These are phyloP conservation scores for Hemistola chrysoprasaria DNA, from an alignment of 2,888 invertebrate genomes.

Conservation along the genomic window DNA sequence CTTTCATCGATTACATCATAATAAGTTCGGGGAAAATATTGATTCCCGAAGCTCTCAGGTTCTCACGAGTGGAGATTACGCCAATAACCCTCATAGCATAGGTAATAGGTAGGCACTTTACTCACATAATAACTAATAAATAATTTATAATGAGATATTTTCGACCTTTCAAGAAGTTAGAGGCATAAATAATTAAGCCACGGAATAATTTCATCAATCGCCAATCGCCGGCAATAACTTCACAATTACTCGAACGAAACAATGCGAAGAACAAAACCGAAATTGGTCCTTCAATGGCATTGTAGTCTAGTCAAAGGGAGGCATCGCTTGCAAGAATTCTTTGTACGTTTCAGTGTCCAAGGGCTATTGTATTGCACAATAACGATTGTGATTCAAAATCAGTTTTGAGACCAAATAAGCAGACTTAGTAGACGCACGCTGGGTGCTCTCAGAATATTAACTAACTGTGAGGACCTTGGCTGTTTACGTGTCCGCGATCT, in stretches of 20 bases:
- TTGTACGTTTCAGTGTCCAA: conserved; percentile 28
- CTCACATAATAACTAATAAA: no score
- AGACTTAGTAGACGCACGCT: conserved; percentile 48
- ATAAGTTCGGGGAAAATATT: no score
- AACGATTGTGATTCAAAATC: conserved; percentile 66
- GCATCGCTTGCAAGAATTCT: conserved; percentile 33
- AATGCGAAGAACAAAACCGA: conserved; percentile 29
- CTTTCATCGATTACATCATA: no score
- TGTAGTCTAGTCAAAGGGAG: conserved; percentile 34
- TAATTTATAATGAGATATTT: no score
- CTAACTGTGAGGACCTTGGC: conserved; percentile 47
- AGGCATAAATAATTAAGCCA: no score
- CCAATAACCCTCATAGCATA: no score
- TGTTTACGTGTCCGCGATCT: conserved; percentile 51
- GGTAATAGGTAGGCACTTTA: no score
- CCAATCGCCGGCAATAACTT: conserved; percentile 19
- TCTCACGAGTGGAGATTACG: no score
- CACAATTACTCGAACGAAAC: conserved; percentile 31
- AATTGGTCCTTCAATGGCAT: conserved; percentile 34
- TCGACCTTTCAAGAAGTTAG: no score
- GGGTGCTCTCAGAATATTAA: conserved; percentile 58
- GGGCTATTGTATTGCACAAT: conserved; percentile 60
- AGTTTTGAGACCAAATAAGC: conserved; percentile 62
- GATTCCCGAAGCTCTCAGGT: no score
- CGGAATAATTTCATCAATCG: conserved; percentile 20